Base-by-base conservation (phyloP, 2,113 vertebrate genomes). In the Vanacampus margaritifer region DNA sequence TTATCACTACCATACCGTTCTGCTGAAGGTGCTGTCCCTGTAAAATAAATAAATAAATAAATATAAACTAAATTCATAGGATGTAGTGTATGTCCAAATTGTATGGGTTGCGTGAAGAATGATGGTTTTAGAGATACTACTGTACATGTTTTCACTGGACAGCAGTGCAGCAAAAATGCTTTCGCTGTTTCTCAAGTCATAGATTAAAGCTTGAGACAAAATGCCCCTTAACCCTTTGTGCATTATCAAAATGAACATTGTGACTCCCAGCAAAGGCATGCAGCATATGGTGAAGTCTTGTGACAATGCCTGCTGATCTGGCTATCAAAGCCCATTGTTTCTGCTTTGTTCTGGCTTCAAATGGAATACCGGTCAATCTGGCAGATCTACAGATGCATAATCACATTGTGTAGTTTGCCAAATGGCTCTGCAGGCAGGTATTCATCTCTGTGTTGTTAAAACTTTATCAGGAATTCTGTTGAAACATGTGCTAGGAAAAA, bases 281-380 rank as follows among this genome's bases (percentile, higher is more conserved):
- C 67, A 78, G 79, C 88, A 90, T 87, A 90, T 90, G 88, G 78
- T 83, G 83, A 68, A 75, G 79, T 83, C 74, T 64, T 71, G 79
- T 78, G 63, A 76, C 84, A 53, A 17, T 73, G 59, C 77, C 62
- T 28, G 61, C 74, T 77, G 72, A 84, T 76, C 78, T 19, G 57
- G 45, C 83, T 78, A 89, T 91, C 88, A 90, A 87, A 90, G 82
- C 81, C 76, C 61, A 84, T 83, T 80, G 84, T 84, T 73, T 83
- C 51, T 69, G 72, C 81, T 90, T 88, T 92, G 87, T 89, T 87
- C 80, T 28, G 53, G 75, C 88, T 89, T 89, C 86, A 91, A 88
- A 91, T 82, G 68, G 78, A 79, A 80, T 66, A 53, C 65, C 62
- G 85, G 85, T 84, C 79, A 83, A 75, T 72, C 43, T 71, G 67